Evolutionary conservation across 2,113 vertebrate genomes (phyloP), one percentile per base, ranked within the genome.

Genomic region (Etheostoma cragini): DNA sequence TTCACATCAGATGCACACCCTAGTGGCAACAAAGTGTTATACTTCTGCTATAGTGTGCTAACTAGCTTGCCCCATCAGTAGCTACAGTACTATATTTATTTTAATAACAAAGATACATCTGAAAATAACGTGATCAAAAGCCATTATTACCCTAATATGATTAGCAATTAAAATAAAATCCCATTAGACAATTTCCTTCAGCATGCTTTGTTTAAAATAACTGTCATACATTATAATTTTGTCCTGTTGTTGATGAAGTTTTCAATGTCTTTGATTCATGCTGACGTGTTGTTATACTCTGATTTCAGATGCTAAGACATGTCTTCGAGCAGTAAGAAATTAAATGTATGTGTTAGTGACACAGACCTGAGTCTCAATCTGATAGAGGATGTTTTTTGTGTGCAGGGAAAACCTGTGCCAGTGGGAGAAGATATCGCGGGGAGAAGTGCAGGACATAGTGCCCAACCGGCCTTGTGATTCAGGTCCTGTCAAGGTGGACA

Each of bases 351-450:
- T 0, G 3, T 49, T n/a, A 45, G 22, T 35, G 13, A 12, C 8
- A 33, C 26, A 13, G 66, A 10, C 24, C 13, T 63, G 16, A 12
- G 10, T 63, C 11, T 60, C 42, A 54, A 47, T 72, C 22, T 85
- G 69, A 90, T 50, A 0, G 30, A 30, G 57, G 16, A 42, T 50
- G 47, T 19, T 71, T 24, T 86, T 66, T 89, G 74, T 88, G 86
- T 83, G 49, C 84, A 99, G 98, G 94, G 96, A 98, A 54, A 99
- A 99, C 93, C 96, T 99, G 71, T 84, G 79, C 83, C 98, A 99
- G 76, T 99, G 98, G 98, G 98, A 99, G 91, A 97, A 95, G 89
- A 96, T 99, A 50, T 96, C 96, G 0, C 95, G 89, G 19, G 97
- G 97, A 58, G 98, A 99, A 84, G 95, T 95, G 85, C 97, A 97